Evolutionary conservation across 2,113 vertebrate genomes (phyloP).

Genomic region (Hystrix cristata): DNA sequence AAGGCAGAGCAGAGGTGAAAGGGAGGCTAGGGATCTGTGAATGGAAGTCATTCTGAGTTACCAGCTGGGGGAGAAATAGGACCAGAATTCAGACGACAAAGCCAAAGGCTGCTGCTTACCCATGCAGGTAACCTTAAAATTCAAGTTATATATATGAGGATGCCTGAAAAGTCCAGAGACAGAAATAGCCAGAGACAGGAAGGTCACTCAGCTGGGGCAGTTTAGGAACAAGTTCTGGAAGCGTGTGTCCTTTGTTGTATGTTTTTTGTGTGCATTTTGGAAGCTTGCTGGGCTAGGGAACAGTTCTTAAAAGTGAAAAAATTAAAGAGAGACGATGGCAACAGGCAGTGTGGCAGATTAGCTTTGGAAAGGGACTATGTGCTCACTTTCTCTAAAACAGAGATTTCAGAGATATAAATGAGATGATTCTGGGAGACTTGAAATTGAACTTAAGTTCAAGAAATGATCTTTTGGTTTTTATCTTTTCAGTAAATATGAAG

Average conservation of each 20-base stretch:
- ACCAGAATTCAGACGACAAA: neutral
- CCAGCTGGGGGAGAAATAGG: neutral
- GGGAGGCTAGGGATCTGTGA: neutral
- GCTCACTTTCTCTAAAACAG: neutral
- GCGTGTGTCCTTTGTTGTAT: neutral
- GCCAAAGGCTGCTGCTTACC: neutral
- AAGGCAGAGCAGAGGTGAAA: slow-evolving; percentile 38
- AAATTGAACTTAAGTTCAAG: slow-evolving; percentile 12
- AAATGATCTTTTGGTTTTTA: slow-evolving; percentile 6
- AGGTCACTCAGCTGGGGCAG: neutral
- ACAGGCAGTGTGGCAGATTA: neutral
- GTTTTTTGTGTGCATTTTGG: neutral
- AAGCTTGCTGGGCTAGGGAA: neutral
- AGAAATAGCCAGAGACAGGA: neutral
- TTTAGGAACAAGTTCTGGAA: slow-evolving; percentile 15
- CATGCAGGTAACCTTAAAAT: neutral
- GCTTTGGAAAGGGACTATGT: neutral
- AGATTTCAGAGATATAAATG: neutral
- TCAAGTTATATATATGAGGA: neutral
- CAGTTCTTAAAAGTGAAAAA: slow-evolving; percentile 1
- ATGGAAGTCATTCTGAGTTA: neutral
- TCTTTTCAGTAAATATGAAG: slow-evolving; percentile 26
- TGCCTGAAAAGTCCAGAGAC: neutral
- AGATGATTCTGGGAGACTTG: slow-evolving; percentile 22
- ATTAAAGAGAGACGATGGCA: neutral